Conservation (phyloP, 2,113 vertebrate genomes). For the Pheucticus melanocephalus region DNA sequence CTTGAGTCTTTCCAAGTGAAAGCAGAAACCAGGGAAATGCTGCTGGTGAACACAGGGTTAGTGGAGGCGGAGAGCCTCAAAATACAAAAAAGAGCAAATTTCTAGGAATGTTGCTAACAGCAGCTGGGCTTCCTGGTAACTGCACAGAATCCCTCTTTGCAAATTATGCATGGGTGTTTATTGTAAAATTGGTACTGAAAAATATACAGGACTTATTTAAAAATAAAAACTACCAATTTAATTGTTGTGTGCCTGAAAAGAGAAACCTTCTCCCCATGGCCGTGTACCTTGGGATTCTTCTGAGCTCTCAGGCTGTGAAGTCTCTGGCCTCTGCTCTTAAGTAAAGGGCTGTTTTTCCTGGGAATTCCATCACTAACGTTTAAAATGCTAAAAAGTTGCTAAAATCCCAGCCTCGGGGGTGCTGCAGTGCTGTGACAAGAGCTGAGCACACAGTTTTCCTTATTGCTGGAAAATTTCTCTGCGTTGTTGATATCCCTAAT, state of each 20-base stretch:
- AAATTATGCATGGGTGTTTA: neutral
- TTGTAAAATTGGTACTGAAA: neutral
- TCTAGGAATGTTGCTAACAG: neutral
- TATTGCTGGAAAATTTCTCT: neutral
- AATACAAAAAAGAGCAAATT: neutral
- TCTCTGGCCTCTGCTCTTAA: neutral
- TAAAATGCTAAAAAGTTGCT: neutral
- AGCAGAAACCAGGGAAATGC: neutral
- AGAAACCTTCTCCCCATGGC: neutral
- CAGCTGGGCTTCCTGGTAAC: neutral
- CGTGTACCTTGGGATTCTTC: fast-evolving
- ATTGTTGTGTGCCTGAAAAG: neutral
- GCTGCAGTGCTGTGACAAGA: neutral
- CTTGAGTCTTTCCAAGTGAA: neutral
- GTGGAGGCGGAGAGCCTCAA: neutral
- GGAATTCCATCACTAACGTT: neutral
- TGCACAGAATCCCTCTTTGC: neutral
- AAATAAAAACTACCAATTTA: neutral
- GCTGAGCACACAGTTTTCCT: neutral
- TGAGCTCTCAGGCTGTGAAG: neutral
- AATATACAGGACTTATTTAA: neutral
- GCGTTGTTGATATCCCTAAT: neutral
- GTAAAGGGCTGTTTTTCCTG: neutral
- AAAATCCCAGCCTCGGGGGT: neutral
- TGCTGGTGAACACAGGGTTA: neutral